Percentiles rank a stretch among this genome's conserved stretches.
Conservation (phyloP, 1,140 invertebrate genomes). For the Achroia grisella region DNA sequence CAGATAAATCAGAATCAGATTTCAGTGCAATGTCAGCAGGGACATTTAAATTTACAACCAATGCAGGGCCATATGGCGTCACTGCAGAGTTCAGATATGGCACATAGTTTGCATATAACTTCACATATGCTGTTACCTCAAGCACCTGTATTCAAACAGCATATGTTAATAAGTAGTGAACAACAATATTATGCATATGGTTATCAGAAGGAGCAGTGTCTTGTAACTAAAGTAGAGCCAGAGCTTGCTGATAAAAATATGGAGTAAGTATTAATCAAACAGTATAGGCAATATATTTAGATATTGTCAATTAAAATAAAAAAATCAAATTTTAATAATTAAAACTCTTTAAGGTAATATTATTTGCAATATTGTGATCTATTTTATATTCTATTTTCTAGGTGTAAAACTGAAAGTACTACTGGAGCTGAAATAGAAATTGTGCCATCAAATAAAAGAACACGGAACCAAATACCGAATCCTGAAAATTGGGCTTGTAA, state of each 20-base stretch:
- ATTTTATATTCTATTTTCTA: constrained; percentile 35
- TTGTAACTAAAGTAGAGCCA: constrained; percentile 40
- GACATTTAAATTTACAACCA: constrained; percentile 19
- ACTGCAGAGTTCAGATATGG: constrained; percentile 28
- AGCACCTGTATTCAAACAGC: constrained; percentile 44
- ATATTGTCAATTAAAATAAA: too few species aligned
- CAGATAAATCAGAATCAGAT: constrained; percentile 42
- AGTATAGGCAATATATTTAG: too few species aligned
- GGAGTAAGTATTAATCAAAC: too few species aligned
- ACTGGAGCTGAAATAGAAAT: constrained; percentile 14
- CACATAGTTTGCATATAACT: constrained; percentile 34
- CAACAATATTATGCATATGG: constrained; percentile 47
- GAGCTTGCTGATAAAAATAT: constrained; percentile 21
- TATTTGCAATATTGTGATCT: too few species aligned
- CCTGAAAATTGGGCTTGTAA: constrained; percentile 57
- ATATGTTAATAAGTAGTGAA: constrained; percentile 35
- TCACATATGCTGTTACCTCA: constrained; percentile 52
- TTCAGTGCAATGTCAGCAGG: constrained; percentile 53
- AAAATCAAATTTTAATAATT: too few species aligned
- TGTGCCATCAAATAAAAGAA: constrained; percentile 18
- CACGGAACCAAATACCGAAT: constrained; percentile 35
- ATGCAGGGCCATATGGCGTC: constrained; percentile 30
- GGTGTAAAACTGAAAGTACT: constrained; percentile 28
- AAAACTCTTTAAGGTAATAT: too few species aligned
- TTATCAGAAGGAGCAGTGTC: constrained; percentile 43